Evolutionary conservation across 2,888 invertebrate species (phyloP).

Genomic region (Scotopteryx bipunctaria): DNA sequence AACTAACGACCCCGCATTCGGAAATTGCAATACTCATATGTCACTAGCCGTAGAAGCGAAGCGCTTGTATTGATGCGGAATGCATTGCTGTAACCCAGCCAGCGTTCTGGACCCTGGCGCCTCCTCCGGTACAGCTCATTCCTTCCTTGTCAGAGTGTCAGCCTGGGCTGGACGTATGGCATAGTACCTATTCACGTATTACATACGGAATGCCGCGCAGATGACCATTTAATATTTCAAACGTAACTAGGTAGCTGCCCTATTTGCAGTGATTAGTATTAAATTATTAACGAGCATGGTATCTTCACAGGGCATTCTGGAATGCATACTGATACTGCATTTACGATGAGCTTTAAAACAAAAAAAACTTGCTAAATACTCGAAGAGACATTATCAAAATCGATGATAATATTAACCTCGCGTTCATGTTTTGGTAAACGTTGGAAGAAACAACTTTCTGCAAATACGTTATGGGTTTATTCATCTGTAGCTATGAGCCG

Average conservation of each 20-base stretch:
- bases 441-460: neutral
- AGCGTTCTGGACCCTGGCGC: conserved; percentile 47
- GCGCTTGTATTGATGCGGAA: conserved; percentile 63
- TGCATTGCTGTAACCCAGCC: conserved; percentile 56
- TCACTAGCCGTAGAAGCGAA: conserved; percentile 63
- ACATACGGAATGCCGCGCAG: conserved; percentile 44
- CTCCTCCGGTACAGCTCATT: conserved; percentile 38
- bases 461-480: neutral
- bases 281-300: conserved; percentile 11
- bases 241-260: conserved; percentile 40
- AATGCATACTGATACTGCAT: neutral
- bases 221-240: conserved; percentile 55
- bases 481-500: neutral
- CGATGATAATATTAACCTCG: too few relatives aligned
- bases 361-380: neutral
- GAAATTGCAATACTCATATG: conserved; percentile 78
- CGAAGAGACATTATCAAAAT: too few relatives aligned
- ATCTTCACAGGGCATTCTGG: conserved; percentile 1
- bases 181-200: conserved; percentile 30
- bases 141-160: conserved; percentile 44
- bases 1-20: conserved; percentile 67
- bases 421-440: neutral
- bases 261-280: conserved; percentile 27
- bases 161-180: conserved; percentile 43
- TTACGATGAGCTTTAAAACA: too few relatives aligned